Evolutionary conservation across 2,797 vertebrate genomes (phyloP).

Genomic region (Aulostomus chinensis): DNA sequence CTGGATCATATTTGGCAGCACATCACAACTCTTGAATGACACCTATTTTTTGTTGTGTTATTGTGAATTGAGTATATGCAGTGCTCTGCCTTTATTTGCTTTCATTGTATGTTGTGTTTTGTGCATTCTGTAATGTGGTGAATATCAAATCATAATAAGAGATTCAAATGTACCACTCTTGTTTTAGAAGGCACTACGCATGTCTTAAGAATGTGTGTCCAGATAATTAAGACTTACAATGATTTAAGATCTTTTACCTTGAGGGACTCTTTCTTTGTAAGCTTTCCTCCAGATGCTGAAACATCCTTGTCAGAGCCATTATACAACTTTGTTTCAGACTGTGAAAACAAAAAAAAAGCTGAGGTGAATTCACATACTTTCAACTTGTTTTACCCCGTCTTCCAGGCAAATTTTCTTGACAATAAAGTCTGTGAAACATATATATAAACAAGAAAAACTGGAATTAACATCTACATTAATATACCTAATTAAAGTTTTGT

Average conservation of each 20-base stretch:
- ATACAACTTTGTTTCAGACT: conserved; percentile 98
- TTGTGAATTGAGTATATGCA: no score
- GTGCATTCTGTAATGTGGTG: no score
- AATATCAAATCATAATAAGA: no score
- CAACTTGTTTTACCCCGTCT: background rate
- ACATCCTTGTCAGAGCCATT: conserved; percentile 98
- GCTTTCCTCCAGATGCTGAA: conserved; percentile 89
- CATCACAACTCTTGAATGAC: conserved; percentile 3
- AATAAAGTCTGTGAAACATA: no score
- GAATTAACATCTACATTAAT: no score
- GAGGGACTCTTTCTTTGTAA: conserved; percentile 98
- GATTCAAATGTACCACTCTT: no score
- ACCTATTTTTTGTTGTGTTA: background rate
- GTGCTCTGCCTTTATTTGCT: no score
- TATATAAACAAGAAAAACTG: no score
- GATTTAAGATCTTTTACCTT: conserved; percentile 81
- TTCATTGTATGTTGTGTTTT: no score
- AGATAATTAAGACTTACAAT: conserved; percentile 10
- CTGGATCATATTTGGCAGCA: conserved; percentile 15
- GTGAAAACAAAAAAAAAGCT: conserved; percentile 13
- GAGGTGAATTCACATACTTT: background rate
- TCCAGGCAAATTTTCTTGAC: no score
- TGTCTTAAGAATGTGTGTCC: background rate
- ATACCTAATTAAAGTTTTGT: no score
- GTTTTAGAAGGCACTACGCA: no score